Conservation (phyloP, 2,888 invertebrate genomes). For the Pyrgus malvae region DNA sequence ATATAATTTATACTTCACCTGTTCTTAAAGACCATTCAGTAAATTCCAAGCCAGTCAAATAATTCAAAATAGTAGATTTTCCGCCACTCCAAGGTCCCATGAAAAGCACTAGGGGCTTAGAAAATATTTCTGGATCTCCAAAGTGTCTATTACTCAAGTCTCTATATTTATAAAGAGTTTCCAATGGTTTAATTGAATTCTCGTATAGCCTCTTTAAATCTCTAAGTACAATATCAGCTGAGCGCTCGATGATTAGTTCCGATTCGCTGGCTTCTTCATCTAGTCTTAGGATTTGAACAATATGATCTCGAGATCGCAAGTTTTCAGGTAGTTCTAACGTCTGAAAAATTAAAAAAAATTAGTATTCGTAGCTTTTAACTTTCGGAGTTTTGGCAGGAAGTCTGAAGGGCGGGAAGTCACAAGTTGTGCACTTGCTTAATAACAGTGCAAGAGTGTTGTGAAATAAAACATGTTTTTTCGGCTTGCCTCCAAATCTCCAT, state of each 20-base stretch:
- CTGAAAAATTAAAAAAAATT: slow-evolving; percentile 59
- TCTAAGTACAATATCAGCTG: slow-evolving; percentile 89
- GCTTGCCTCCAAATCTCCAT: too few species aligned
- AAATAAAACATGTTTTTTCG: too few species aligned
- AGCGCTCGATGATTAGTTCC: slow-evolving; percentile 86
- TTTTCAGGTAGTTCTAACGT: slow-evolving; percentile 89
- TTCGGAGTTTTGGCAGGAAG: too few species aligned
- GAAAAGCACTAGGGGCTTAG: slow-evolving; percentile 94
- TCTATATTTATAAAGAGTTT: slow-evolving; percentile 94
- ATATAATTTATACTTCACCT: slow-evolving; percentile 77
- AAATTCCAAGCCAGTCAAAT: slow-evolving; percentile 93
- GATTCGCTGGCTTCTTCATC: slow-evolving; percentile 88
- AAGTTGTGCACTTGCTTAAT: too few species aligned
- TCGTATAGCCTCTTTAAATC: slow-evolving; percentile 94
- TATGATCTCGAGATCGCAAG: slow-evolving; percentile 89
- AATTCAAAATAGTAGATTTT: slow-evolving; percentile 96
- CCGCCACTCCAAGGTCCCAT: slow-evolving; percentile 99
- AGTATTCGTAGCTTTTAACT: background rate
- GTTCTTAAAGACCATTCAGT: slow-evolving; percentile 91
- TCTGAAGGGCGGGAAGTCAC: too few species aligned
- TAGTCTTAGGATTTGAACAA: slow-evolving; percentile 89
- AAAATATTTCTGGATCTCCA: slow-evolving; percentile 96
- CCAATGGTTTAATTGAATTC: slow-evolving; percentile 93
- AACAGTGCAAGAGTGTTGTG: too few species aligned
- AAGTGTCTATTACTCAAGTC: slow-evolving; percentile 96